Evolutionary conservation across 2,797 vertebrate genomes (phyloP).

Genomic region (Pipistrellus kuhlii): DNA sequence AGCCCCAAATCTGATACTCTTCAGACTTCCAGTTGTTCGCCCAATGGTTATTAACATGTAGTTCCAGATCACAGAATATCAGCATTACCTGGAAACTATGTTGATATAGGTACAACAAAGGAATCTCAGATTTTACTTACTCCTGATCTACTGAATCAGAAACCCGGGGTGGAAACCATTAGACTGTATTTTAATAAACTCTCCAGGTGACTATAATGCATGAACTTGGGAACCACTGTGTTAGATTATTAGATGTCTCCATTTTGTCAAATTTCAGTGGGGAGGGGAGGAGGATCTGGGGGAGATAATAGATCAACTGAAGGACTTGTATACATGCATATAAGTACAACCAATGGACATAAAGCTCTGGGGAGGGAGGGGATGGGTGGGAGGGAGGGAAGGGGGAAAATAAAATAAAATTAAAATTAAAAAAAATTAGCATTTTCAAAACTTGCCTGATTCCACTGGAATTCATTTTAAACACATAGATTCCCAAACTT

Average conservation of each 20-base stretch:
- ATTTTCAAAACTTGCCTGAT: constrained; percentile 28
- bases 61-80: neutral
- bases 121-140: neutral
- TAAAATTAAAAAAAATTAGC: too few species aligned
- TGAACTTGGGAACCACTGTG: neutral
- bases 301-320: too few species aligned
- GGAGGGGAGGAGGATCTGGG: too few species aligned
- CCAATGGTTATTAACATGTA: neutral
- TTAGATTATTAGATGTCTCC: neutral
- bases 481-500: neutral
- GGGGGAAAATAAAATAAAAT: too few species aligned
- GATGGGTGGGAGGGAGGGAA: too few species aligned
- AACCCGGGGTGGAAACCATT: neutral
- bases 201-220: neutral
- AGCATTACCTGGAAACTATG: neutral
- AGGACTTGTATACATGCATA: too few species aligned
- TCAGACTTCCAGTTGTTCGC: neutral
- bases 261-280: too few species aligned
- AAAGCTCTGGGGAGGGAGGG: too few species aligned
- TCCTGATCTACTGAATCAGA: constrained; percentile 12
- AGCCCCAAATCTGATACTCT: neutral
- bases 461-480: neutral
- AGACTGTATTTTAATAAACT: neutral
- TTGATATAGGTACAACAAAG: neutral
- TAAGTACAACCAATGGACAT: too few species aligned